phyloP scores from a whole-genome alignment of 2,888 invertebrate species.

The Cryptocephalus moraei region DNA sequence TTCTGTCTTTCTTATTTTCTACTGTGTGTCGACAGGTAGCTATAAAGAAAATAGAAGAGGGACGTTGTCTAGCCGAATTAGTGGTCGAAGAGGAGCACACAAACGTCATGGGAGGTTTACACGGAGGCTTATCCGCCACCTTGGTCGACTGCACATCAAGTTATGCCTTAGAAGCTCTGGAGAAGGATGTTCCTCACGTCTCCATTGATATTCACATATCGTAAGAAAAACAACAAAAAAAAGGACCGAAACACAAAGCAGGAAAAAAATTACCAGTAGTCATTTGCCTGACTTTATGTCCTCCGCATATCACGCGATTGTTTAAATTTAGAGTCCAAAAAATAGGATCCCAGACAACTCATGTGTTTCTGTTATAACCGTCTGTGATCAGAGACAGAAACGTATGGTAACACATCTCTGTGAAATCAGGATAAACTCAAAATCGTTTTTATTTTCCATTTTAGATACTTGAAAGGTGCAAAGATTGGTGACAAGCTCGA shows the following conservation, averaged over 20 bases:
- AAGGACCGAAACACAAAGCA: too few species aligned
- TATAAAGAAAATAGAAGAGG: conserved; percentile 35
- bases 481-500: conserved; percentile 67
- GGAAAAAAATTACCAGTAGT: too few species aligned
- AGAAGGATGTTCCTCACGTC: conserved; percentile 54
- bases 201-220: conserved; percentile 74
- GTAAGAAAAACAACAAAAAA: conserved; percentile 50
- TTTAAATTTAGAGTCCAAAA: too few species aligned
- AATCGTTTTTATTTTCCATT: too few species aligned
- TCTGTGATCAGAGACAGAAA: too few species aligned
- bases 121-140: conserved; percentile 79
- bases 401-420: too few species aligned
- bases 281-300: too few species aligned
- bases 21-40: background rate
- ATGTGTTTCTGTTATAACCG: too few species aligned
- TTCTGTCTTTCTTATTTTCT: too few species aligned
- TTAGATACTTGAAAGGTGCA: conserved; percentile 68
- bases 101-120: conserved; percentile 64
- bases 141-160: conserved; percentile 70
- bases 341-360: too few species aligned
- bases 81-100: conserved; percentile 62
- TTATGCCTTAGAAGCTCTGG: conserved; percentile 58
- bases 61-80: conserved; percentile 66
- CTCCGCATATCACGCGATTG: too few species aligned
- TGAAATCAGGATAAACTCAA: too few species aligned